phyloP scores from a whole-genome alignment of 1,140 invertebrate genomes.

The Harlomillsia oculata region DNA sequence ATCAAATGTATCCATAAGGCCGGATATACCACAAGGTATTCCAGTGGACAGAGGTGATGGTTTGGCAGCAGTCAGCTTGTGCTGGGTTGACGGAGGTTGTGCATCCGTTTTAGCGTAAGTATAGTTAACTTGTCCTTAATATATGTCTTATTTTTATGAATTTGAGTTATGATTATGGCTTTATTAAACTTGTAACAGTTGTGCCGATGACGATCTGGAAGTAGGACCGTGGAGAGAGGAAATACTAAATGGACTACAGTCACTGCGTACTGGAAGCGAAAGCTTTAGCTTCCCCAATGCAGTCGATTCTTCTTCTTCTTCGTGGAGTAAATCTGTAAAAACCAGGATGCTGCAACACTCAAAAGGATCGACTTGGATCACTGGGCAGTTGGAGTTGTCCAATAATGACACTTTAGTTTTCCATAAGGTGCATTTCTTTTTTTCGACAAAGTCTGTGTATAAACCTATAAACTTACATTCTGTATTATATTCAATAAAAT shows the following conservation, averaged over 20 bases:
- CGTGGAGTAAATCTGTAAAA: slow-evolving; percentile 24
- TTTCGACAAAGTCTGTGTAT: background rate
- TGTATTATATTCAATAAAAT: too few relatives aligned
- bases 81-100: slow-evolving; percentile 32
- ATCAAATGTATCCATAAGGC: slow-evolving; percentile 19
- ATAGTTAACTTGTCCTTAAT: background rate
- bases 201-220: slow-evolving; percentile 30
- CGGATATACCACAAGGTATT: slow-evolving; percentile 21
- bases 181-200: slow-evolving; percentile 8
- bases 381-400: slow-evolving; percentile 30
- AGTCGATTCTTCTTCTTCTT: slow-evolving; percentile 15
- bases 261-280: slow-evolving; percentile 1
- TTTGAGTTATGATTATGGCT: background rate
- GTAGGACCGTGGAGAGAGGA: slow-evolving; percentile 33
- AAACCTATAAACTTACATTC: background rate
- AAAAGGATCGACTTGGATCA: slow-evolving; percentile 1
- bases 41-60: background rate
- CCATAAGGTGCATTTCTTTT: slow-evolving; percentile 19
- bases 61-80: slow-evolving; percentile 5
- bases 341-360: slow-evolving; percentile 17
- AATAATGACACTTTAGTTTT: slow-evolving; percentile 34
- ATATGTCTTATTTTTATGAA: background rate
- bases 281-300: slow-evolving; percentile 30
- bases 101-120: slow-evolving; percentile 13
- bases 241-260: slow-evolving; percentile 24